phyloP scores from a whole-genome alignment of 2,888 invertebrate genomes.

The Entomobrya multifasciata region DNA sequence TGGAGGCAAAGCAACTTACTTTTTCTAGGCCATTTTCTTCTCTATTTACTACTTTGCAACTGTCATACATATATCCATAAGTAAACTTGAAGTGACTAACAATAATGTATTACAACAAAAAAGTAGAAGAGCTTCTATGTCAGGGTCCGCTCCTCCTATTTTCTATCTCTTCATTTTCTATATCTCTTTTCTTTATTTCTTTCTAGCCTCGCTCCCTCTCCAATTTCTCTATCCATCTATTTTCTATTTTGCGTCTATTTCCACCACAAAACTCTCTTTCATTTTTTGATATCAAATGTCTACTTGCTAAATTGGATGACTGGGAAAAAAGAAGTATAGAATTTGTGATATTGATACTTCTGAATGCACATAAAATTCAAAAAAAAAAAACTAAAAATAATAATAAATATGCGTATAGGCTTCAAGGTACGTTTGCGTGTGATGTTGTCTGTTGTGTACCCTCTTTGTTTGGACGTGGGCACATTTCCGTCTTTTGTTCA shows the following conservation, averaged over 20 bases:
- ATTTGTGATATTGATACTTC: conserved; percentile 31
- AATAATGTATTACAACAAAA: conserved; percentile 37
- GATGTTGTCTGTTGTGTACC: background rate
- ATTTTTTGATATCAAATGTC: too few relatives aligned
- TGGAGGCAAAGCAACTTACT: conserved; percentile 3
- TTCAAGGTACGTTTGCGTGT: background rate
- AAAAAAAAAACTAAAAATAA: too few relatives aligned
- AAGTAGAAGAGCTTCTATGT: conserved; percentile 23
- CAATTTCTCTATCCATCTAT: background rate
- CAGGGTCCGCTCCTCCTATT: conserved; percentile 36
- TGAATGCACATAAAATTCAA: too few relatives aligned
- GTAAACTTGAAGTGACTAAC: conserved; percentile 57
- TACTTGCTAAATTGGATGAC: conserved; percentile 35
- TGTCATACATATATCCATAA: conserved; percentile 10
- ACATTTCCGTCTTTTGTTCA: background rate
- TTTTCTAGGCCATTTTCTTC: conserved; percentile 51
- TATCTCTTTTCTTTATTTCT: conserved; percentile 8
- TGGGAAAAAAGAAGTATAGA: background rate
- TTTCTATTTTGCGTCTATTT: background rate
- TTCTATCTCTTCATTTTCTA: conserved; percentile 35
- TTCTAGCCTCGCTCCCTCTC: conserved; percentile 14
- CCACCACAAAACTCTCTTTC: too few relatives aligned
- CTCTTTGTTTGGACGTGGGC: background rate
- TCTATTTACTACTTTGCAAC: conserved; percentile 35
- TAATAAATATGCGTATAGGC: too few relatives aligned